phyloP scores from a whole-genome alignment of 2,888 invertebrate species.

The Agonopterix heracliana region DNA sequence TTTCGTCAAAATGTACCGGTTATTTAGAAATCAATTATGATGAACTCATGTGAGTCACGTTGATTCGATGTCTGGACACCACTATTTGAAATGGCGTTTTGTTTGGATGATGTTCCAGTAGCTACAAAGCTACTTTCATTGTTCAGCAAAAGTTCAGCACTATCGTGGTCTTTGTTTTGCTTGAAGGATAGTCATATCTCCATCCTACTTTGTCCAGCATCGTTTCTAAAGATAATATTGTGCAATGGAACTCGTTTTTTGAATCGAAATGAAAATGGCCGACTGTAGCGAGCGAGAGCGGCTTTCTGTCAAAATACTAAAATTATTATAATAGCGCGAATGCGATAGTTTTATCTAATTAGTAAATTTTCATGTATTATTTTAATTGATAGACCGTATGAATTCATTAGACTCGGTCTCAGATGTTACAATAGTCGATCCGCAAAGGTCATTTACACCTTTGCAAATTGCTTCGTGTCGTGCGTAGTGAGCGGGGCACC shows the following conservation, averaged over 20 bases:
- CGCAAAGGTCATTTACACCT: conserved; percentile 66
- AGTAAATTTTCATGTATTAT: conserved; percentile 29
- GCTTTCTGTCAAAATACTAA: conserved; percentile 73
- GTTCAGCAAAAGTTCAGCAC: no score
- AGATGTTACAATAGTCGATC: conserved; percentile 33
- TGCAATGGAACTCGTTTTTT: not conserved
- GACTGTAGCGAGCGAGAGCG: conserved; percentile 60
- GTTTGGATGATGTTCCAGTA: no score
- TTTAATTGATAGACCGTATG: conserved; percentile 45
- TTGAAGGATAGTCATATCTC: no score
- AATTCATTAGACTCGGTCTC: conserved; percentile 31
- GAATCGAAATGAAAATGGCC: conserved; percentile 61
- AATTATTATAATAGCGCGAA: conserved; percentile 47
- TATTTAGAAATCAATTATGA: no score
- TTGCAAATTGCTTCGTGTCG: conserved; percentile 61
- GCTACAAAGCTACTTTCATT: no score
- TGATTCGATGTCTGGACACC: no score
- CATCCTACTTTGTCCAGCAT: no score
- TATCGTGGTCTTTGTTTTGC: no score
- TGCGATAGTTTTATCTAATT: conserved; percentile 26
- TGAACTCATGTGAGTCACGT: no score
- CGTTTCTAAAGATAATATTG: no score
- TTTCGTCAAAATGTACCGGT: no score
- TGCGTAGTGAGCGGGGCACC: conserved; percentile 32
- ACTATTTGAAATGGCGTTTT: no score